These are phyloP conservation scores for Coenobita brevimanus DNA, from an alignment of 1,140 invertebrate genomes.

Conservation along the genomic window DNA sequence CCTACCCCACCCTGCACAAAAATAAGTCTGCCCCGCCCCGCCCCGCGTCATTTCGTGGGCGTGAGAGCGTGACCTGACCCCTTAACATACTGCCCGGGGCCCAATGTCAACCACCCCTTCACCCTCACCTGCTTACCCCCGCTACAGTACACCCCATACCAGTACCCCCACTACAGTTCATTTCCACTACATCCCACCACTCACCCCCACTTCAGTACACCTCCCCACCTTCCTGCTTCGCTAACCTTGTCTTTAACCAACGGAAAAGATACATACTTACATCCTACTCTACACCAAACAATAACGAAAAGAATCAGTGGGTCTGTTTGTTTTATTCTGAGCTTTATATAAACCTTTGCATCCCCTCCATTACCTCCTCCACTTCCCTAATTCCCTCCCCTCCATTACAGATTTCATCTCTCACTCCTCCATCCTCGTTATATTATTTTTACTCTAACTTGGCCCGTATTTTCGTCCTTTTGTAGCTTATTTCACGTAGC, in stretches of 20 bases:
- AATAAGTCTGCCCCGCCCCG: too few species aligned
- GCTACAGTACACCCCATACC: background rate
- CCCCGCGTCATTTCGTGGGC: background rate
- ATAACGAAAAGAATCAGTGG: too few species aligned
- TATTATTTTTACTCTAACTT: background rate
- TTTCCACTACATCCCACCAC: background rate
- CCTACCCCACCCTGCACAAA: too few species aligned
- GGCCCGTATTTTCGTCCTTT: background rate
- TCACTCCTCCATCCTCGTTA: background rate
- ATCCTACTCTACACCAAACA: too few species aligned
- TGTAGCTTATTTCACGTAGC: too few species aligned
- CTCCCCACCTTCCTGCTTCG: background rate
- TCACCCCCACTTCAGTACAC: background rate
- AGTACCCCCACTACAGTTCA: background rate
- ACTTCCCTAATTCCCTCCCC: too few species aligned
- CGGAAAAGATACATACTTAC: too few species aligned
- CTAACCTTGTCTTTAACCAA: background rate
- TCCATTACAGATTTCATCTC: background rate
- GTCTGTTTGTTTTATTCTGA: too few species aligned
- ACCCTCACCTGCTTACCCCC: background rate
- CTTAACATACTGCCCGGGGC: conserved; percentile 42
- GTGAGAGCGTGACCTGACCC: conserved; percentile 61
- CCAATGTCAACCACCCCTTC: background rate
- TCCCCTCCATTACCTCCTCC: too few species aligned
- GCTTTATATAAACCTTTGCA: too few species aligned